Conservation (phyloP, 1,140 invertebrate genomes). For the Harpegnathos saltator region DNA sequence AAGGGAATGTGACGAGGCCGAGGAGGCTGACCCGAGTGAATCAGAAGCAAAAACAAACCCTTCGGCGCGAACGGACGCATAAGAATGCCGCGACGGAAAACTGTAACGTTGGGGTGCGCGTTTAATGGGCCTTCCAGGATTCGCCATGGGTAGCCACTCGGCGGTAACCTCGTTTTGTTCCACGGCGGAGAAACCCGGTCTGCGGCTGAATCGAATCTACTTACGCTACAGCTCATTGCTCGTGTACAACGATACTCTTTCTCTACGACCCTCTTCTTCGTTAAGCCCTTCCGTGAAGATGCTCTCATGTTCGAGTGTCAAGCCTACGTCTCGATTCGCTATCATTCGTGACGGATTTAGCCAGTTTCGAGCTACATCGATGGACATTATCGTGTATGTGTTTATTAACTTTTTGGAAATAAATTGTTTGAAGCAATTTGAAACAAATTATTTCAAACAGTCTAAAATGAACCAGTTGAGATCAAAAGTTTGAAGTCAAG, state of each 20-base stretch:
- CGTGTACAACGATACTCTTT: conserved; percentile 63
- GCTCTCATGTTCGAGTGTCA: too few relatives aligned
- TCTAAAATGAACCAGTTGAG: too few relatives aligned
- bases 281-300: too few relatives aligned
- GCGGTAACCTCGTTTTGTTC: conserved; percentile 79
- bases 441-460: too few relatives aligned
- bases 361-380: too few relatives aligned
- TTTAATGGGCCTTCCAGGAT: conserved; percentile 76
- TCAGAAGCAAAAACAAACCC: conserved; percentile 71
- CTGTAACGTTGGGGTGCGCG: conserved; percentile 61
- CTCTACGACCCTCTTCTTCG: background rate
- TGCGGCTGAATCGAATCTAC: conserved; percentile 74
- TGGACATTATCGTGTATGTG: too few relatives aligned
- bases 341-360: too few relatives aligned
- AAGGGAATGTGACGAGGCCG: background rate
- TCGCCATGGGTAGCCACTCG: conserved; percentile 80
- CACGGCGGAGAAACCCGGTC: conserved; percentile 56
- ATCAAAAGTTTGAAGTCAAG: too few relatives aligned
- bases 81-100: conserved; percentile 58
- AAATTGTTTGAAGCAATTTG: too few relatives aligned
- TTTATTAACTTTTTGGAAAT: too few relatives aligned
- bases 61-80: conserved; percentile 43
- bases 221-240: conserved; percentile 69
- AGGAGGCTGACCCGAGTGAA: conserved; percentile 57
- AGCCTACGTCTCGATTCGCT: too few relatives aligned